phyloP scores from a whole-genome alignment of 92 coral and sea anemone genomes.

The Paramuricea clavata region DNA sequence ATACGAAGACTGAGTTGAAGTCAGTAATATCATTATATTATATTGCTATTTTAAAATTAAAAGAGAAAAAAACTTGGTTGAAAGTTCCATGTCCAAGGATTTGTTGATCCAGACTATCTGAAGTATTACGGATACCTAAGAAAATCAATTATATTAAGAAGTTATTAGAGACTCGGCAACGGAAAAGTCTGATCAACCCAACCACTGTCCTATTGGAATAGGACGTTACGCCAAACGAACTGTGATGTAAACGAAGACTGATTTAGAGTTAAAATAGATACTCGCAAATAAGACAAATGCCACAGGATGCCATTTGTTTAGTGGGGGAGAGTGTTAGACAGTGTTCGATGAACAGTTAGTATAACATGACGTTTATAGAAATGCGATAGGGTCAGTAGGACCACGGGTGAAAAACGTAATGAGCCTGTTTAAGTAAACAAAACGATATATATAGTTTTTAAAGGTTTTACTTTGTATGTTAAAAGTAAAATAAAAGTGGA shows the following conservation, averaged over 20 bases:
- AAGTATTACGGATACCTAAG: no score
- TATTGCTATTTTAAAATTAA: not conserved
- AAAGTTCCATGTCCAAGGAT: not conserved
- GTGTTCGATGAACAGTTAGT: no score
- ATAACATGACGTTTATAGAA: no score
- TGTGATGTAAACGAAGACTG: no score
- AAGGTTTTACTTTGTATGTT: not conserved
- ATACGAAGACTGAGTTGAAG: not conserved
- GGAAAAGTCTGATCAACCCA: constrained; percentile 42
- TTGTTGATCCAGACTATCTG: not conserved
- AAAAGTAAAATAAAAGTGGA: no score
- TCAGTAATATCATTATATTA: not conserved
- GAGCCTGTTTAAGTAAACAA: no score
- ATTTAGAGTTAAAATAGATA: no score
- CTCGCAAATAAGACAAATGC: constrained; percentile 42
- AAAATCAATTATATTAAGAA: not conserved
- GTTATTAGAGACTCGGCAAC: not conserved
- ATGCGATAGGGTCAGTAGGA: constrained; percentile 33
- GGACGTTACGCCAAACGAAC: no score
- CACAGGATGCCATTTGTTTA: no score
- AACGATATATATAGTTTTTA: constrained; percentile 24
- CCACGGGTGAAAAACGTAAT: no score
- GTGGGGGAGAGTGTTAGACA: not conserved
- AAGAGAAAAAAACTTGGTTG: not conserved
- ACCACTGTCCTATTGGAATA: constrained; percentile 24